Percentiles rank a stretch among this genome's conserved stretches.
Conservation (phyloP, 1,140 invertebrate species). For the Colletes latitarsis region DNA sequence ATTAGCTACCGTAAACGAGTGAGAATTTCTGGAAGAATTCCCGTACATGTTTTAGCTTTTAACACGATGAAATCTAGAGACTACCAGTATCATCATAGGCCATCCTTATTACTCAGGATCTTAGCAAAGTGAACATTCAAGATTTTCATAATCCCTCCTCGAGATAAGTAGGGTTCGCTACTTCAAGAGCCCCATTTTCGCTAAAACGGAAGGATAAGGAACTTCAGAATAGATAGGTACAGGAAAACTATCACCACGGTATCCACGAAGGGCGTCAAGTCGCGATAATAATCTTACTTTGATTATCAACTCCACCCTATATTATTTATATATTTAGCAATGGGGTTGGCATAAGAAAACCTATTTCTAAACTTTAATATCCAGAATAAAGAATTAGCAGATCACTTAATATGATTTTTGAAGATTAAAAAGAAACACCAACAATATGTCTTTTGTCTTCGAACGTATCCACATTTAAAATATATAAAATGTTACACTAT, state of each 20-base stretch:
- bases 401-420: too few relatives aligned
- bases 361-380: too few relatives aligned
- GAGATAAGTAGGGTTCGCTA: slow-evolving; percentile 14
- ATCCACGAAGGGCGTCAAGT: background rate
- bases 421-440: too few relatives aligned
- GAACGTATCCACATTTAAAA: too few relatives aligned
- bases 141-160: slow-evolving; percentile 51
- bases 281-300: background rate
- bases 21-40: background rate
- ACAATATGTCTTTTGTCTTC: too few relatives aligned
- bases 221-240: slow-evolving; percentile 12
- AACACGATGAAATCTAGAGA: slow-evolving; percentile 17
- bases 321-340: background rate
- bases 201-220: slow-evolving; percentile 25
- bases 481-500: too few relatives aligned
- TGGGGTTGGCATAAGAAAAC: too few relatives aligned
- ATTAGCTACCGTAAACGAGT: background rate
- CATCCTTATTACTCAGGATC: slow-evolving; percentile 17
- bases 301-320: background rate
- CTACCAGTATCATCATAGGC: background rate
- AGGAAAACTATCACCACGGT: slow-evolving; percentile 3
- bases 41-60: slow-evolving; percentile 21
- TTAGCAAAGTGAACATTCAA: slow-evolving; percentile 37
- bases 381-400: too few relatives aligned
- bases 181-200: slow-evolving; percentile 15